A percentile compares a stretch with the other conserved stretches of the same genome.
Evolutionary conservation across 1,140 invertebrate genomes (phyloP).

Genomic region (Stegodyphus mimosarum): DNA sequence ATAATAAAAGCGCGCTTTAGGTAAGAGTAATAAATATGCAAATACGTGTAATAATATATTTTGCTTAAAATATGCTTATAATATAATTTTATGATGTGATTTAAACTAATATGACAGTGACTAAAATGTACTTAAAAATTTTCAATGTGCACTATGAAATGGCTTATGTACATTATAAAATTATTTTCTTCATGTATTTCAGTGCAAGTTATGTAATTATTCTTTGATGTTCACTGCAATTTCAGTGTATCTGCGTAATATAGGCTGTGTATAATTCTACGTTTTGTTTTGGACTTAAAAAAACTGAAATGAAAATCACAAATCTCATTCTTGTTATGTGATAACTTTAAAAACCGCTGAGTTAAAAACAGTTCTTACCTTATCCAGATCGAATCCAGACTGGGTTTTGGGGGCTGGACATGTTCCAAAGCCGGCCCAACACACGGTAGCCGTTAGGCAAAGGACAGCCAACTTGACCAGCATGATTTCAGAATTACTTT

Average conservation of each 20-base stretch:
- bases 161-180: no score
- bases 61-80: no score
- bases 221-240: not conserved
- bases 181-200: not conserved
- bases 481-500: no score
- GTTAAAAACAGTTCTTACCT: slow-evolving; percentile 1
- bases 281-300: no score
- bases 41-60: no score
- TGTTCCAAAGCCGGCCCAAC: slow-evolving; percentile 1
- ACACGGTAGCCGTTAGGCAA: slow-evolving; percentile 7
- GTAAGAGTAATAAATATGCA: no score
- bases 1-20: no score
- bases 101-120: no score
- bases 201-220: not conserved
- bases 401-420: slow-evolving; percentile 27
- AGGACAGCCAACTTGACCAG: not conserved
- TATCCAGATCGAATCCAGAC: slow-evolving; percentile 28
- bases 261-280: not conserved
- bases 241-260: not conserved
- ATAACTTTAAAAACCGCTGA: not conserved
- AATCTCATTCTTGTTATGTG: not conserved
- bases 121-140: no score
- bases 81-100: no score
- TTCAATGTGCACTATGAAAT: no score
- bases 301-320: not conserved